A percentile compares a stretch with the other conserved stretches of the same genome.
Conservation (phyloP, 2,113 vertebrate genomes). For the Hemiscyllium ocellatum region DNA sequence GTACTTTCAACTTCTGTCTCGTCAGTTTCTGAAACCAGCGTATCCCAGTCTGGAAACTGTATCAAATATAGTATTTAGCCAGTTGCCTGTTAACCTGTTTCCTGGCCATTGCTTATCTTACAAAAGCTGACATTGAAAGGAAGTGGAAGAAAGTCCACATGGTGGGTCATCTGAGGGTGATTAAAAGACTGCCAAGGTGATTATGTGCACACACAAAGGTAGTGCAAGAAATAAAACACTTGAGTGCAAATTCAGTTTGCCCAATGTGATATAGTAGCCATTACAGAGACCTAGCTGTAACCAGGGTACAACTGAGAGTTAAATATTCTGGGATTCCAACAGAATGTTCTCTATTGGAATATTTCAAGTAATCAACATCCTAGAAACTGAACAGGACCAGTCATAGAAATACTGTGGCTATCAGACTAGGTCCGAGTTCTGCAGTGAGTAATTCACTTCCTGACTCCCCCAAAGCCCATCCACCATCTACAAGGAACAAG, state of each 20-base stretch:
- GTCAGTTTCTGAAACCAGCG: not conserved
- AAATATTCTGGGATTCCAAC: not conserved
- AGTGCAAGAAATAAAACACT: not conserved
- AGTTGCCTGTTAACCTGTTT: not conserved
- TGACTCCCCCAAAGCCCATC: no score
- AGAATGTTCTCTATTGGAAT: not conserved
- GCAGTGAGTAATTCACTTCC: no score
- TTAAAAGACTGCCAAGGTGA: not conserved
- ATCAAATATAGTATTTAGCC: not conserved
- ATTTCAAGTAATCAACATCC: not conserved
- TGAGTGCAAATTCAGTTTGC: not conserved
- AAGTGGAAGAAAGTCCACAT: not conserved
- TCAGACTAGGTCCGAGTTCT: no score
- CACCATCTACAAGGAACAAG: no score
- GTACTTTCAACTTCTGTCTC: slow-evolving; percentile 43
- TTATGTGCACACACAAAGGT: no score
- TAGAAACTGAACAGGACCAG: no score
- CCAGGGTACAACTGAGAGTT: not conserved
- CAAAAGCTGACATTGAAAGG: not conserved
- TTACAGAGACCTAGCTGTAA: no score
- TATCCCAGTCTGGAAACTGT: not conserved
- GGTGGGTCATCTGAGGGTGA: not conserved
- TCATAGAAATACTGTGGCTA: no score
- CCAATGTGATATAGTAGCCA: no score
- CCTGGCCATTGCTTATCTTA: not conserved